Percentiles rank a stretch among this genome's conserved stretches.
Evolutionary conservation across 1,140 invertebrate species (phyloP).

Genomic region (Leptestheria dahalacensis): DNA sequence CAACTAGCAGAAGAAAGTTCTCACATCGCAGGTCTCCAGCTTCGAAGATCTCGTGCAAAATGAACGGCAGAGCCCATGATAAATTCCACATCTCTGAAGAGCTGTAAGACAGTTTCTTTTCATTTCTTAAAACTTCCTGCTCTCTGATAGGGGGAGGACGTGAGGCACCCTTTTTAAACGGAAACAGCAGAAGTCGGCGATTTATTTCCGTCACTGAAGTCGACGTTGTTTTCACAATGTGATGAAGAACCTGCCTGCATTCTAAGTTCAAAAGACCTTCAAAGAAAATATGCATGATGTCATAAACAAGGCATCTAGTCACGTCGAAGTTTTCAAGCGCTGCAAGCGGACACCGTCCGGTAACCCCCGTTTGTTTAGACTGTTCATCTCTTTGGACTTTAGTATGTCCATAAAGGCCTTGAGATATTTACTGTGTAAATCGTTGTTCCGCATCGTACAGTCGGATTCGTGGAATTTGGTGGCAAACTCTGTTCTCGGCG

Average conservation of each 20-base stretch:
- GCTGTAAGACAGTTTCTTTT: background rate
- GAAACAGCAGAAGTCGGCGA: background rate
- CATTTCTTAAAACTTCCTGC: background rate
- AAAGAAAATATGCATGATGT: background rate
- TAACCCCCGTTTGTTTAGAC: background rate
- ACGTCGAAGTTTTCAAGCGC: background rate
- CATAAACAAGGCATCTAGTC: background rate
- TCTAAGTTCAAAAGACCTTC: background rate
- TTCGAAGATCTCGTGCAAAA: no score
- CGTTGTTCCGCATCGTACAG: background rate
- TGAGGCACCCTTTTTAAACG: background rate
- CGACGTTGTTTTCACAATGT: background rate
- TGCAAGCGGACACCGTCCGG: background rate
- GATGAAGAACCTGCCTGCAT: background rate
- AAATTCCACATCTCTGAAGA: background rate
- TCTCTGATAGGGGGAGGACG: background rate
- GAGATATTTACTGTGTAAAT: background rate
- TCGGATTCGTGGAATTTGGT: background rate
- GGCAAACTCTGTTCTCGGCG: background rate
- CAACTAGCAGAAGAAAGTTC: background rate
- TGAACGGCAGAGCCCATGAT: no score
- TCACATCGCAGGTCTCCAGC: background rate
- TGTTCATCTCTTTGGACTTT: background rate
- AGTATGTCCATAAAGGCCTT: background rate
- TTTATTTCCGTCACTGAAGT: background rate